A percentile compares a stretch with the other conserved stretches of the same genome.
Evolutionary conservation across 64 coral and sea anemone genomes (phyloP).

Genomic region (Exaiptasia diaphana): DNA sequence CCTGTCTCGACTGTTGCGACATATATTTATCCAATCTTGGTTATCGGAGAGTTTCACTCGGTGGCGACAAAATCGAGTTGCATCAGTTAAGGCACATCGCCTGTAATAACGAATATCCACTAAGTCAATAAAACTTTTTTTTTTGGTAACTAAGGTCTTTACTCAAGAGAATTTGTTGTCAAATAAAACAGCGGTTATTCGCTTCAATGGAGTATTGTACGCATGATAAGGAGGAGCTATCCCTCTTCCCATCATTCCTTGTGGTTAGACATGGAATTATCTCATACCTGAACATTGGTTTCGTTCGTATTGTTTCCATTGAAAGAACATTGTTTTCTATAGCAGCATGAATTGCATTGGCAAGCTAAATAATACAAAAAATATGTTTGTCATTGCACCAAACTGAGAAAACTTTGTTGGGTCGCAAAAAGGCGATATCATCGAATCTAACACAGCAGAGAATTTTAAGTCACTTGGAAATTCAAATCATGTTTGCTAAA

Average conservation of each 20-base stretch:
- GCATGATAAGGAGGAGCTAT: too few relatives aligned
- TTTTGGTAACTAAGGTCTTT: too few relatives aligned
- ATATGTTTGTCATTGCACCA: neutral
- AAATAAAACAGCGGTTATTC: too few relatives aligned
- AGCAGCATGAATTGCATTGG: conserved; percentile 69
- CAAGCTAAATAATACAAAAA: conserved; percentile 54
- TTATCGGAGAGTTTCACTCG: conserved; percentile 74
- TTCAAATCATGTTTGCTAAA: neutral
- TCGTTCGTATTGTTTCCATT: conserved; percentile 75
- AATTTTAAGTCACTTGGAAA: too few relatives aligned
- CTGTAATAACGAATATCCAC: conserved; percentile 36
- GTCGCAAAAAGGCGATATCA: neutral
- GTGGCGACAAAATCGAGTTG: conserved; percentile 71
- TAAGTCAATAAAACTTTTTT: too few relatives aligned
- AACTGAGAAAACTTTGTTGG: neutral
- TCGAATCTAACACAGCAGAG: neutral
- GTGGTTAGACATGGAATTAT: too few relatives aligned
- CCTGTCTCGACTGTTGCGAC: conserved; percentile 82
- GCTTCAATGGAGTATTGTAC: too few relatives aligned
- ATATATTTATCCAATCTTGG: conserved; percentile 81
- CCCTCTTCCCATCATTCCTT: too few relatives aligned
- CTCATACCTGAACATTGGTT: conserved; percentile 76
- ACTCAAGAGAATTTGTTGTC: neutral
- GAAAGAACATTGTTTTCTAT: conserved; percentile 84
- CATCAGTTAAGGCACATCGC: conserved; percentile 82